phyloP scores from a whole-genome alignment of 2,888 invertebrate genomes.

The Taenaris catops region DNA sequence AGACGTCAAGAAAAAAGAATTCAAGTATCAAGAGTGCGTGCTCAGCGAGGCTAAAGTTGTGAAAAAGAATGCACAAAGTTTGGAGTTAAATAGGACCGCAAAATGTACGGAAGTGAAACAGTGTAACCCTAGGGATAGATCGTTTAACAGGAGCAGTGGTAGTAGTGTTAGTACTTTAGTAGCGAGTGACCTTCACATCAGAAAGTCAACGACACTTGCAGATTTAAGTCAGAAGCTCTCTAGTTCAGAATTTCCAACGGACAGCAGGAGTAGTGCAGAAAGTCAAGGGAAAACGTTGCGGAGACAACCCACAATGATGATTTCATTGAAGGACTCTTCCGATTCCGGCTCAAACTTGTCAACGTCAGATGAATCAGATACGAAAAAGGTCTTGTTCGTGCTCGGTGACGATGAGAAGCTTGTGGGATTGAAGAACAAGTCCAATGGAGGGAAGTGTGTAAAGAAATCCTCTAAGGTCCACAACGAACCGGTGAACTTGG shows the following conservation, averaged over 20 bases:
- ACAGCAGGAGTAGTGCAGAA: conserved; percentile 34
- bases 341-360: conserved; percentile 58
- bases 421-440: conserved; percentile 81
- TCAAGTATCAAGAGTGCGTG: conserved; percentile 44
- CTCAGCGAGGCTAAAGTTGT: conserved; percentile 55
- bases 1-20: conserved; percentile 80
- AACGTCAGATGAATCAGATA: conserved; percentile 46
- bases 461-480: conserved; percentile 58
- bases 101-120: conserved; percentile 24
- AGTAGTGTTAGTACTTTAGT: conserved; percentile 51
- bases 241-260: conserved; percentile 40
- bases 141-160: conserved; percentile 38
- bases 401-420: conserved; percentile 85
- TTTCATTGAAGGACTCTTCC: conserved; percentile 45
- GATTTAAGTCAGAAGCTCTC: conserved; percentile 61
- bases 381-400: conserved; percentile 82
- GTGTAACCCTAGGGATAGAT: conserved; percentile 32
- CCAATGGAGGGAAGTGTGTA: conserved; percentile 55
- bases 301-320: conserved; percentile 50
- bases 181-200: conserved; percentile 49
- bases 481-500: conserved; percentile 38
- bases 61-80: conserved; percentile 29
- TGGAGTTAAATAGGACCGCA: conserved; percentile 31
- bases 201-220: conserved; percentile 52
- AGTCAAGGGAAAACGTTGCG: conserved; percentile 40